A percentile compares a stretch with the other conserved stretches of the same genome.
phyloP scores from a whole-genome alignment of 2,797 vertebrate species.

The Syndactyla subalaris region DNA sequence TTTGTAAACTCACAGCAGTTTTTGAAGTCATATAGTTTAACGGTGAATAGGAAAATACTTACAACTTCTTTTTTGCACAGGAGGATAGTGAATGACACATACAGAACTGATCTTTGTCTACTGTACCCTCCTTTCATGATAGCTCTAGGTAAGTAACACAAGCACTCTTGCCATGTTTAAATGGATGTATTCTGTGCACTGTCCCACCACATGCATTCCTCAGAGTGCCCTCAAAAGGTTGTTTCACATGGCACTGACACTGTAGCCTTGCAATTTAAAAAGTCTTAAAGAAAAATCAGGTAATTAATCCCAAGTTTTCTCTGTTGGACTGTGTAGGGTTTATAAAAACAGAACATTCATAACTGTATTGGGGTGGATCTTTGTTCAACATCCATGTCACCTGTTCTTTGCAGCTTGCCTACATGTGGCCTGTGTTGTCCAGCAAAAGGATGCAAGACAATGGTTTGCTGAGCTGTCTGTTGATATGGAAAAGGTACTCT shows the following conservation, averaged over 20 bases:
- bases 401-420: conserved; percentile 87
- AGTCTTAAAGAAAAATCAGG: background rate
- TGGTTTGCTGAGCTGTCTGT: conserved; percentile 99
- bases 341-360: background rate
- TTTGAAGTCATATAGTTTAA: background rate
- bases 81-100: conserved; percentile 99
- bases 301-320: background rate
- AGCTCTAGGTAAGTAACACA: conserved; percentile 88
- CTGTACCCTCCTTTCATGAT: conserved; percentile 99
- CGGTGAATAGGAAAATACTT: background rate
- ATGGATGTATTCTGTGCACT: background rate
- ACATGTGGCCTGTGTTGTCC: conserved; percentile 97
- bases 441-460: conserved; percentile 98
- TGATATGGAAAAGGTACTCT: conserved; percentile 97
- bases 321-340: background rate
- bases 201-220: background rate
- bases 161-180: background rate
- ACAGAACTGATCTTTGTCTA: conserved; percentile 97
- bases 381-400: background rate
- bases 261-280: background rate
- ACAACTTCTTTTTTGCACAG: conserved; percentile 77
- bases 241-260: background rate
- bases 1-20: background rate
- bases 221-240: background rate
- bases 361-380: background rate